phyloP scores from a whole-genome alignment of 2,797 vertebrate species.

The Chiloscyllium punctatum region DNA sequence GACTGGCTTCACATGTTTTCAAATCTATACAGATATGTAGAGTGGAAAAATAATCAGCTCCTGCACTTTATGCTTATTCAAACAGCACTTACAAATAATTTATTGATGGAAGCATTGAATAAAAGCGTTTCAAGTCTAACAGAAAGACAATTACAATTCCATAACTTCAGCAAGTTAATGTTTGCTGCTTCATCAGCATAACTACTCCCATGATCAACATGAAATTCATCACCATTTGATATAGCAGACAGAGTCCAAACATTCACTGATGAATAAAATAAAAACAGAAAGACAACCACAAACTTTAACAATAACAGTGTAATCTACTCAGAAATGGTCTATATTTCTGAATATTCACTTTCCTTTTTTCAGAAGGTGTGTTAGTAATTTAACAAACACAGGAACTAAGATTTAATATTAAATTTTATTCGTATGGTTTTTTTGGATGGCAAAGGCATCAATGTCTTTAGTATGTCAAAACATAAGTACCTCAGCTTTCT shows the following conservation, averaged over 20 bases:
- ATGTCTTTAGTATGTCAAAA: not conserved
- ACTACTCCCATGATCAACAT: not conserved
- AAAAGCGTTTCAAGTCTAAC: not conserved
- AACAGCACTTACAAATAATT: constrained; percentile 6
- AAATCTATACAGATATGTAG: not conserved
- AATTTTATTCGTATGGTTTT: not conserved
- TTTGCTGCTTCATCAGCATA: not conserved
- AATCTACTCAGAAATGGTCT: not conserved
- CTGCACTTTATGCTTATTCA: not conserved
- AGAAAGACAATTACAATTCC: not conserved
- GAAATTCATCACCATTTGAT: not conserved
- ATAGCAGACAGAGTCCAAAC: not conserved
- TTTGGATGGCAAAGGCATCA: not conserved
- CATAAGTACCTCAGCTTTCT: not conserved
- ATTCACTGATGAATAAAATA: not conserved
- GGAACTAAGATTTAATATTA: not conserved
- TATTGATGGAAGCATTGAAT: not conserved
- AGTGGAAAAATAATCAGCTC: not conserved
- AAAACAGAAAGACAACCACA: not conserved
- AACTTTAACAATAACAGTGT: not conserved
- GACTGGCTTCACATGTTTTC: not conserved
- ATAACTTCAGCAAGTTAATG: not conserved
- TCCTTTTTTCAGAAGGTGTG: not conserved
- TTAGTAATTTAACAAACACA: not conserved
- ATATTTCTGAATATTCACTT: not conserved